Conservation (phyloP, 2,797 vertebrate species). For the Craterocephalus amniculus region DNA sequence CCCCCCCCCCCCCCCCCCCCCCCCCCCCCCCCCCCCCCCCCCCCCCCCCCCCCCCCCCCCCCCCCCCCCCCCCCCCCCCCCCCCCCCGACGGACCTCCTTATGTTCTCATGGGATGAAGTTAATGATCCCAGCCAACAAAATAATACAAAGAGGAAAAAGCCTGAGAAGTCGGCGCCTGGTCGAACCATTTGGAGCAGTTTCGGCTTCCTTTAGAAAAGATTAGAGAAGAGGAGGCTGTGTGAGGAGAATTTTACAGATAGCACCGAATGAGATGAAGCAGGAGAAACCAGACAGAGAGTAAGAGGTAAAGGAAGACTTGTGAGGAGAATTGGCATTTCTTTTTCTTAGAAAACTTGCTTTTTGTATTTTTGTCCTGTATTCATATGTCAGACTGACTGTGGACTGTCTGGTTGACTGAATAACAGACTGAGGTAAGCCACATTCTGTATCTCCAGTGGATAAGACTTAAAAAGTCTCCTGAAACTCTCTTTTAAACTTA, state of each 20-base stretch:
- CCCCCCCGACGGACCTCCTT: no score
- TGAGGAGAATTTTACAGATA: constrained; percentile 79
- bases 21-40: no score
- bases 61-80: no score
- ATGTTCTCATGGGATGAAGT: constrained; percentile 78
- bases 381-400: constrained; percentile 65
- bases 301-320: constrained; percentile 62
- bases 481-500: constrained; percentile 31
- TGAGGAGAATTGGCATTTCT: constrained; percentile 58
- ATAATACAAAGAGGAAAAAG: constrained; percentile 76
- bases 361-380: constrained; percentile 52
- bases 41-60: no score
- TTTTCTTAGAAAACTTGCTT: constrained; percentile 60
- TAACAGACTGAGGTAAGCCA: constrained; percentile 74
- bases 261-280: constrained; percentile 62
- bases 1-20: no score
- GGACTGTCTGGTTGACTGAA: constrained; percentile 60
- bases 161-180: constrained; percentile 73
- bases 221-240: constrained; percentile 74
- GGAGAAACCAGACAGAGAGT: constrained; percentile 66
- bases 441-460: constrained; percentile 51
- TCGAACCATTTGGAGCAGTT: constrained; percentile 76
- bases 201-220: constrained; percentile 73
- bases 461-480: constrained; percentile 41
- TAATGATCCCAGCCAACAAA: constrained; percentile 80